Conservation (phyloP, 2,797 vertebrate genomes). For the Fundulus diaphanus region DNA sequence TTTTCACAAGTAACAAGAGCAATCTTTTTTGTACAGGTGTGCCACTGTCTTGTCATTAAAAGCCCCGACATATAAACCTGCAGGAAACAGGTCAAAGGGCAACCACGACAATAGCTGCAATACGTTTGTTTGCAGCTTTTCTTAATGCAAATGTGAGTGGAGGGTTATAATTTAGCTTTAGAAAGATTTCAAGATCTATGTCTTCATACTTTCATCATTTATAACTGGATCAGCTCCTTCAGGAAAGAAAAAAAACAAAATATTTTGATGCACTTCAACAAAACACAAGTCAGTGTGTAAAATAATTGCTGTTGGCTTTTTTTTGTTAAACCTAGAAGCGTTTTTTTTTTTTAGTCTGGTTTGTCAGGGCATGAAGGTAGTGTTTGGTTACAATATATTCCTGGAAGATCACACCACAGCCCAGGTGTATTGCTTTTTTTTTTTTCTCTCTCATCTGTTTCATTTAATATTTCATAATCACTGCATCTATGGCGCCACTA, state of each 20-base stretch:
- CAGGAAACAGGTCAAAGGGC: not conserved
- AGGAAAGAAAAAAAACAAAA: no score
- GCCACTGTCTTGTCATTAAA: not conserved
- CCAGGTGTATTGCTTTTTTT: conserved; percentile 46
- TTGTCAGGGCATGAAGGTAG: not conserved
- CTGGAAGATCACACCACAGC: conserved; percentile 43
- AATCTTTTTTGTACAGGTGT: not conserved
- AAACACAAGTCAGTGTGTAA: not conserved
- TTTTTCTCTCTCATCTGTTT: conserved; percentile 16
- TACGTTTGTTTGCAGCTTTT: not conserved
- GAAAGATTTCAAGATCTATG: not conserved
- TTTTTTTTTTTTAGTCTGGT: not conserved
- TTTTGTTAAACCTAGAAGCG: not conserved
- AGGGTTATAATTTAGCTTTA: not conserved
- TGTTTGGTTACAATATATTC: conserved; percentile 46
- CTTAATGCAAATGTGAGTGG: not conserved
- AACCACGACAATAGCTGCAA: not conserved
- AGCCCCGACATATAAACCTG: not conserved
- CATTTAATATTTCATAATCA: conserved; percentile 29
- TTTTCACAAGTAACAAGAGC: no score
- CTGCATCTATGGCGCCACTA: not conserved
- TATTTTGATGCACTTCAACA: not conserved
- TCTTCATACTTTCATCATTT: not conserved
- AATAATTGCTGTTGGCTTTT: not conserved
- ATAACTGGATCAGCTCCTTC: not conserved